Evolutionary conservation across 2,888 invertebrate species (phyloP), one percentile per base, ranked within the genome.

Genomic region (Myopa testacea): DNA sequence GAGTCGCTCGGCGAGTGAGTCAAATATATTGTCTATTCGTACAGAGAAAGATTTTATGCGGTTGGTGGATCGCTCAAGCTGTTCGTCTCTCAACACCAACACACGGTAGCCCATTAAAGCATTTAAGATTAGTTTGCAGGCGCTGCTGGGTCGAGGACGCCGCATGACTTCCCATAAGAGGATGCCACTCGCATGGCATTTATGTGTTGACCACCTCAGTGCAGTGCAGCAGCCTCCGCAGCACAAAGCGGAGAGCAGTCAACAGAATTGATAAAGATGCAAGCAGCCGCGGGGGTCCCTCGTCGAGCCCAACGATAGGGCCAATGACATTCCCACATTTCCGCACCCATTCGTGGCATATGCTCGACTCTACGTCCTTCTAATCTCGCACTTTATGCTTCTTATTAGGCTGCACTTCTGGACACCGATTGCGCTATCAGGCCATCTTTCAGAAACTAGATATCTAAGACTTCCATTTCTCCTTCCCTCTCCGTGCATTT

Each of bases 241-340:
- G 45, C 14, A 40, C 58, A 16, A 76, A 40, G 52, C 45, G 52
- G 16, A 65, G 71, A 71, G 71, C 19, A 69, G 83, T 82, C 81
- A 85, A 86, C 85, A 86, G 83, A 85, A 85, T 84, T 85, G 85
- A 85, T 85, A 85, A 85, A 84, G 86, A 84, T 84, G 81, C 83
- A 82, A 77, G 69, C 58, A 78, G 69, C 80, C 26, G 77, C 79
- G 75, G 80, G 80, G 78, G 78, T 76, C 69, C 74, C 40, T 34
- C 34, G 65, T 62, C 73, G 76, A 60, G 19, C 34, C 40, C 50
- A 45, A 58, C 71, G 45, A 72, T 40, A 65, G 76, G 26, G 84
- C 82, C 81, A 38, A 19, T 60, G 58, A 68, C 72, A 78, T 77
- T 78, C 75, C 77, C 80, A 78, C 78, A 78, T 72, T 67, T 67